Evolutionary conservation across 2,888 invertebrate species (phyloP), one percentile per base, ranked within the genome.

Genomic region (Leptinotarsa juncta): DNA sequence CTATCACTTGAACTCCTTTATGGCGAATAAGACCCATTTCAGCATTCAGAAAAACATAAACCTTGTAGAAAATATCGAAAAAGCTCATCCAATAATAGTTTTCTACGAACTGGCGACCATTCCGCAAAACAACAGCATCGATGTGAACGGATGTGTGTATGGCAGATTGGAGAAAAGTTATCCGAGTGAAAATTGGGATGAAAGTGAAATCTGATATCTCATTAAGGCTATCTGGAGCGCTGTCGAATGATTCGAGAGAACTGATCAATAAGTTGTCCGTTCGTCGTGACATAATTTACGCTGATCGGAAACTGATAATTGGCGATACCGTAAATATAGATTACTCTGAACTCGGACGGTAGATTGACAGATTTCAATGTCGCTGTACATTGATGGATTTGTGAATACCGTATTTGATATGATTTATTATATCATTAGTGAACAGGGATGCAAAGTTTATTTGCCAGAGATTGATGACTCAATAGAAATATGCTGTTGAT

Each of bases 201-300:
- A 62, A 18, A 62, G 62, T 62, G 62, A 62, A 62, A 62, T 62
- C 62, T 16, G 62, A 62, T 62, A 62, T 62, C n/a, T 62, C 62
- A 42, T 62, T 62, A 62, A n/a, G 62, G 16, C n/a, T 32, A 62
- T 62, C 7, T 62, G 62, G 62, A n/a, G n/a, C 62, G 18, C 3
- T 15, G 32, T 42, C 62, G 62, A 32, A 12, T n/a, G 62, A 62
- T 16, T 62, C 42, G n/a, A 42, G 62, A 42, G 42, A 62, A n/a
- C 62, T 62, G 62, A 62, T 62, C 62, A 62, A 62, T 62, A 62
- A 32, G 42, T 15, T 32, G 32, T 32, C 26, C 7, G 62, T 32
- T 42, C 2, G 62, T n/a, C 42, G 62, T 5, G 26, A 26, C n/a
- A 62, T 42, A 42, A 62, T n/a, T 62, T 42, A 62, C 10, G 18